Evolutionary conservation across 1,140 invertebrate genomes (phyloP).

Genomic region (Conus ventricosus): DNA sequence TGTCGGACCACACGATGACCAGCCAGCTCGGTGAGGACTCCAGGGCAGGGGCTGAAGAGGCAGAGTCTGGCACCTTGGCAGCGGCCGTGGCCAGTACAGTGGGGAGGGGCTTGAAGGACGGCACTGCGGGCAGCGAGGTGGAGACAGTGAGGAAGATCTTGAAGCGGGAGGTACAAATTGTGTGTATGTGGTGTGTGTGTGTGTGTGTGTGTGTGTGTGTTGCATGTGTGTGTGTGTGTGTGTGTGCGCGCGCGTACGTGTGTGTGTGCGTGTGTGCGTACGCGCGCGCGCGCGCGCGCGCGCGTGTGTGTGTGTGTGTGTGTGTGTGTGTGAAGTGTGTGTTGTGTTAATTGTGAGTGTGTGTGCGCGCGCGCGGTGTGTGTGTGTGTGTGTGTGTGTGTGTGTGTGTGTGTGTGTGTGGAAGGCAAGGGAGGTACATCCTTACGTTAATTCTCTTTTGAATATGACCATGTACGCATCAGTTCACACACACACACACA

Average conservation of each 20-base stretch:
- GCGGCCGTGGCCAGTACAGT: background rate
- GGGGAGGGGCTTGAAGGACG: constrained; percentile 32
- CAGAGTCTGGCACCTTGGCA: background rate
- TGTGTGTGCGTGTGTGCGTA: background rate
- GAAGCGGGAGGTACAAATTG: constrained; percentile 26
- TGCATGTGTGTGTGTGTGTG: background rate
- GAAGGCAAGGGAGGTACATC: too few relatives aligned
- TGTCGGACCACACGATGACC: background rate
- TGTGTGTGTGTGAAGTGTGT: too few relatives aligned
- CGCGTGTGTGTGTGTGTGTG: background rate
- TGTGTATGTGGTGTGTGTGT: background rate
- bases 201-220: background rate
- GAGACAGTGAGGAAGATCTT: constrained; percentile 37
- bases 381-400: background rate
- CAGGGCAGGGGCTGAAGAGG: background rate
- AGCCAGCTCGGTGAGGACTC: background rate
- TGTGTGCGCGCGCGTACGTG: background rate
- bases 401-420: too few relatives aligned
- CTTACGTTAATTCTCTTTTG: too few relatives aligned
- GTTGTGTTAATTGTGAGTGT: background rate
- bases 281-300: background rate
- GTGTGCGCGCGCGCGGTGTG: background rate
- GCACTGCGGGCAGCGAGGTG: constrained; percentile 23
- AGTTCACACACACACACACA: too few relatives aligned
- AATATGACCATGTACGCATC: too few relatives aligned